These are phyloP conservation scores for Holotrichia oblita DNA, from an alignment of 1,140 invertebrate genomes.

Conservation along the genomic window DNA sequence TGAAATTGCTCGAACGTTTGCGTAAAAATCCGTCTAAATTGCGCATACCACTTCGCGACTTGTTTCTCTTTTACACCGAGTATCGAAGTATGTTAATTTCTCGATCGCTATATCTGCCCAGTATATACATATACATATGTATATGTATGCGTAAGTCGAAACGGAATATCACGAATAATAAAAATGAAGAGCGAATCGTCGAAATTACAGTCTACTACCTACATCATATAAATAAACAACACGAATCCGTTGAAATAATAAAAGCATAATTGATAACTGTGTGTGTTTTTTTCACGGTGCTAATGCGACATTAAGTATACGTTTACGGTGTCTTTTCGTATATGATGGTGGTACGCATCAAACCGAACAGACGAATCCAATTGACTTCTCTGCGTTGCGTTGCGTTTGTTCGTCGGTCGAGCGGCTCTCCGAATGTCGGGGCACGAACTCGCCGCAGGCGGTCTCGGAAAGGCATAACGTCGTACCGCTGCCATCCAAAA, in stretches of 20 bases:
- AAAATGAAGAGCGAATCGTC: neutral
- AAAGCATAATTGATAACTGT: conserved; percentile 3
- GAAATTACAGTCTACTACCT: neutral
- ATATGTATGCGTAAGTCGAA: neutral
- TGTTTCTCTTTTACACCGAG: neutral
- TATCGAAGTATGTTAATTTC: neutral
- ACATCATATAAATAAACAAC: neutral
- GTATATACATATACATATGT: too few species aligned
- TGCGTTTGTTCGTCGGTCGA: neutral
- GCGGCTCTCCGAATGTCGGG: neutral
- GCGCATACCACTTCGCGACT: neutral
- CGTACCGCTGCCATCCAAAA: neutral
- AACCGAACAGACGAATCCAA: neutral
- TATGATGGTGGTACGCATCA: neutral
- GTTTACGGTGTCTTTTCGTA: neutral
- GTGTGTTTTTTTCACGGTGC: neutral
- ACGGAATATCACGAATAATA: neutral
- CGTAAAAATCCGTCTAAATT: neutral
- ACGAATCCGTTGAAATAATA: neutral
- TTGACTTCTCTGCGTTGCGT: neutral
- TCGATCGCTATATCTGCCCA: too few species aligned
- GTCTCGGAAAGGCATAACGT: neutral
- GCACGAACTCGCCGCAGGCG: neutral
- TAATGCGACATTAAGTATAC: conserved; percentile 16
- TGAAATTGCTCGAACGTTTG: neutral